These are phyloP conservation scores for Erpobdella octoculata DNA, from an alignment of 2,888 invertebrate species.

Conservation along the genomic window DNA sequence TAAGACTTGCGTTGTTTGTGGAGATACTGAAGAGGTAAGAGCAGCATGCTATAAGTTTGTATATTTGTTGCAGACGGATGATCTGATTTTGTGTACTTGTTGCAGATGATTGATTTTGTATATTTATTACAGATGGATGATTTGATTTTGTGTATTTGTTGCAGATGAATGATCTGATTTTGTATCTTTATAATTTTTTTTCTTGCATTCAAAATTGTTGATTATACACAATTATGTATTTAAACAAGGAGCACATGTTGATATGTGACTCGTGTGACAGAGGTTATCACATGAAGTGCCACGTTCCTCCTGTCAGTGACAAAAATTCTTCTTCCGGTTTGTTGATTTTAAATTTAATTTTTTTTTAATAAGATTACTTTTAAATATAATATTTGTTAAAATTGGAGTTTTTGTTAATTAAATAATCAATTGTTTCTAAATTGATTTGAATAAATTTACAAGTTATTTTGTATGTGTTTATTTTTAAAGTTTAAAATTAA, in stretches of 20 bases:
- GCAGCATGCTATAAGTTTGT: background rate
- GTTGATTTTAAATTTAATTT: too few species aligned
- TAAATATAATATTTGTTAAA: too few species aligned
- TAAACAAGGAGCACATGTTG: conserved; percentile 28
- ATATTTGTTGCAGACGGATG: background rate
- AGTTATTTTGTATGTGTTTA: too few species aligned
- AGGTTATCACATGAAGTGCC: conserved; percentile 26
- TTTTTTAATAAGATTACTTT: too few species aligned
- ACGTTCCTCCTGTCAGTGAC: conserved; percentile 20
- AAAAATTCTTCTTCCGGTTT: background rate
- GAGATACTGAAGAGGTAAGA: background rate
- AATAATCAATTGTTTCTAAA: background rate
- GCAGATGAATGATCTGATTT: background rate
- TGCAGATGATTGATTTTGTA: background rate
- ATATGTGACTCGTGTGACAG: conserved; percentile 27
- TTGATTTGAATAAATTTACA: too few species aligned
- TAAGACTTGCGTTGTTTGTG: conserved; percentile 27
- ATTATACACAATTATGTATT: too few species aligned
- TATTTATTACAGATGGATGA: too few species aligned
- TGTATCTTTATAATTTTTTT: too few species aligned
- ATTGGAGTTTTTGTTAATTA: background rate
- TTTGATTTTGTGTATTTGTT: background rate
- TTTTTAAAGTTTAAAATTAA: too few species aligned
- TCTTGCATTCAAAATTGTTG: too few species aligned
- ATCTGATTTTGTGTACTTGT: background rate